Conservation (phyloP, 2,113 vertebrate species). For the Cavia porcellus region DNA sequence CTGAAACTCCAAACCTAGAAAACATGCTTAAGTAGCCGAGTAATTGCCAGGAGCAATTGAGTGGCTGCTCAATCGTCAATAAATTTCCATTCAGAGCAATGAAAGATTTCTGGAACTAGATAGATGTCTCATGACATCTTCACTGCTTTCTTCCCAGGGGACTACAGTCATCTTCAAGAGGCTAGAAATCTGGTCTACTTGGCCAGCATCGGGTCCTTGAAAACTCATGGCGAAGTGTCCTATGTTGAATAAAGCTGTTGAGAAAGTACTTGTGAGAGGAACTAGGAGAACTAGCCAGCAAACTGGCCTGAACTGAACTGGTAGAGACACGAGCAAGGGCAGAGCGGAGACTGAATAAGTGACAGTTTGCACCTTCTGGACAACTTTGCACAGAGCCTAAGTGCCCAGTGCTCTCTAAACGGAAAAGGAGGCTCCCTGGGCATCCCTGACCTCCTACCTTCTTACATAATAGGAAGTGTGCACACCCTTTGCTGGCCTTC, state of each 20-base stretch:
- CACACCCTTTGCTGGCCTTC: neutral
- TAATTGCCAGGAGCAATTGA: neutral
- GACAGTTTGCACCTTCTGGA: neutral
- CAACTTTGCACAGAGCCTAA: too few relatives aligned
- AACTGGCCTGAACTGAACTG: neutral
- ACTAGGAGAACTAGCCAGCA: neutral
- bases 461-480: rapidly evolving
- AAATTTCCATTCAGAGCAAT: neutral
- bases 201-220: neutral
- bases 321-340: neutral
- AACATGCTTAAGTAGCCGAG: neutral
- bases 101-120: neutral
- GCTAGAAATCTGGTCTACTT: neutral
- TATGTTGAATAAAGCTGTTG: neutral
- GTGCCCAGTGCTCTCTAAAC: neutral
- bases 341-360: neutral
- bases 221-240: neutral
- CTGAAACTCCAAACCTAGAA: neutral
- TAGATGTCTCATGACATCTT: neutral
- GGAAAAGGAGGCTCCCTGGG: neutral
- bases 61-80: neutral
- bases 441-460: neutral
- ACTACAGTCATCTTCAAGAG: neutral
- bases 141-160: neutral
- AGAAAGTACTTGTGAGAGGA: neutral